Base-by-base conservation (phyloP, 2,797 vertebrate genomes). In the Pangasius macronema region DNA sequence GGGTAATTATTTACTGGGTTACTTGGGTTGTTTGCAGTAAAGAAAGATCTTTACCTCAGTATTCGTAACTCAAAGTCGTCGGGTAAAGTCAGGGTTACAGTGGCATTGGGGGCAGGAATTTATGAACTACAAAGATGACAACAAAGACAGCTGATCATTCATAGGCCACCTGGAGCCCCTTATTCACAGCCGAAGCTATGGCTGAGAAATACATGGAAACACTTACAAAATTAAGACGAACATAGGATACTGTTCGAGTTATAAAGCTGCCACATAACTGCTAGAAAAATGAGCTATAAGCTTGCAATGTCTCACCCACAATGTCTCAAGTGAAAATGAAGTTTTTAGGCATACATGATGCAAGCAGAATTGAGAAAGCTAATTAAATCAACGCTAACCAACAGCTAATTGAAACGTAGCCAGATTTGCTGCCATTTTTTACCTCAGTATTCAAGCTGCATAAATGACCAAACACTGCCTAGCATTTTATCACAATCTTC, bases 141-240 rank as follows among this genome's bases (percentile, higher is more conserved):
- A 80, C 33, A 59, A 39, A 33, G 63, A 67, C 42, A 49, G 81
- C 42, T 82, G 42, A 68, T 68, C 63, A 33, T 83, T 68, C 42
- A 51, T 83, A 51, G 20, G 46, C 20, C 42, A 67, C 51, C 81
- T 65, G 61, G 42, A 82, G 22, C 42, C 14, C 27, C 9, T 65
- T 82, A 30, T 82, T 67, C 13, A 16, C n/a, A 42, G 7, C 13
- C 39, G 0, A 9, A 82, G 57, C 6, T 82, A 24, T 82, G 39
- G 79, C 33, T 18, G 24, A 22, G 36, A 63, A 63, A 82, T 82
- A 42, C 6, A 63, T n/a, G 36, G 13, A 63, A 16, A 82, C 36
- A 9, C 39, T 82, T n/a, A 76, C 27, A 39, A 72, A 72, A 72
- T 9, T 72, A 72, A 22, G 36, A 72, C 3, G 14, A 82, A n/a